Evolutionary conservation across 2,113 vertebrate genomes (phyloP).

Genomic region (Poecilia latipinna): DNA sequence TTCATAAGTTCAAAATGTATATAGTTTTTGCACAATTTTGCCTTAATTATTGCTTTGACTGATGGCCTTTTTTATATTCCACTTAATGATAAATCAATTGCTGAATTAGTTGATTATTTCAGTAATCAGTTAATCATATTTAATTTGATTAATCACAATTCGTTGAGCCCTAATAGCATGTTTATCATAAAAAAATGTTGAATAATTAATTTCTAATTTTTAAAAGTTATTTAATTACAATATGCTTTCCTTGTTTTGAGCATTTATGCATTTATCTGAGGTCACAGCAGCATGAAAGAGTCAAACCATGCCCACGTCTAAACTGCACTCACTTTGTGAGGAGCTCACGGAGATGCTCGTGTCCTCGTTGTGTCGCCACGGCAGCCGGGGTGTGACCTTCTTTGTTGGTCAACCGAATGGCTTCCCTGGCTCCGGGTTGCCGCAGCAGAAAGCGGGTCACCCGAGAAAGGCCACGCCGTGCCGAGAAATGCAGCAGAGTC

Average conservation of each 20-base stretch:
- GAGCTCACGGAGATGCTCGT: constrained; percentile 82
- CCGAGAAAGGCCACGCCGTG: constrained; percentile 86
- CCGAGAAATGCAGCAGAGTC: constrained; percentile 93
- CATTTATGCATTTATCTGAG: neutral
- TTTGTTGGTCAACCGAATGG: constrained; percentile 86
- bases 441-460: constrained; percentile 87
- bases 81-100: too few relatives aligned
- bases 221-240: neutral
- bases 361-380: constrained; percentile 85
- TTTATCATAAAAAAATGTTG: neutral
- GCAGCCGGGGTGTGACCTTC: constrained; percentile 87
- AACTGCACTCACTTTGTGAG: constrained; percentile 81
- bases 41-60: too few relatives aligned
- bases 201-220: neutral
- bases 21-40: too few relatives aligned
- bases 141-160: too few relatives aligned
- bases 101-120: too few relatives aligned
- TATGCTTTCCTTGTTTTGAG: neutral
- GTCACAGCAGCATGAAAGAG: neutral
- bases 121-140: too few relatives aligned
- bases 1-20: too few relatives aligned
- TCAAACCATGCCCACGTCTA: neutral
- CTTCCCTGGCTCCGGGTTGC: constrained; percentile 87
- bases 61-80: too few relatives aligned
- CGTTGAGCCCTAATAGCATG: too few relatives aligned